Evolutionary conservation across 2,797 vertebrate species (phyloP).

Genomic region (Antennarius maculatus): DNA sequence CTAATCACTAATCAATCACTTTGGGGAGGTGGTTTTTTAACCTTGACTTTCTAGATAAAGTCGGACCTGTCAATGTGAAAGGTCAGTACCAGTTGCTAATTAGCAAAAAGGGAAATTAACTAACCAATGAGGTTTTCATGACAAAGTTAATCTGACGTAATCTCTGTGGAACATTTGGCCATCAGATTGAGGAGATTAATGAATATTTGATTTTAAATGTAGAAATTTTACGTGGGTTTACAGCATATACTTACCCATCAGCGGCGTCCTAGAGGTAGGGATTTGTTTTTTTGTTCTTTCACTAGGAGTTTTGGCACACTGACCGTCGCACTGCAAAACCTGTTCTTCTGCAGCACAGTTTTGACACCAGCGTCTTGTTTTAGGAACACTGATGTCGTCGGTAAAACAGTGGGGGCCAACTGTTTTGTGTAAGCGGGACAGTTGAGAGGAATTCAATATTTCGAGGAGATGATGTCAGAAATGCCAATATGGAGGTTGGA

Average conservation of each 20-base stretch:
- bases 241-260: constrained; percentile 27
- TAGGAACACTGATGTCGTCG: constrained; percentile 63
- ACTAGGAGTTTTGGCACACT: constrained; percentile 1
- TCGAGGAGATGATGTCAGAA: constrained; percentile 85
- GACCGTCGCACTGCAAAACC: constrained; percentile 18
- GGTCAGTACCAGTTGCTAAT: constrained; percentile 83
- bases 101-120: constrained; percentile 86
- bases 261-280: constrained; percentile 1
- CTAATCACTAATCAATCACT: constrained; percentile 81
- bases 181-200: constrained; percentile 61
- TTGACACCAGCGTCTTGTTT: constrained; percentile 70
- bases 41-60: constrained; percentile 84
- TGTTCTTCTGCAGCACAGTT: constrained; percentile 30
- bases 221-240: constrained; percentile 37
- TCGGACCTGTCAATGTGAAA: constrained; percentile 81
- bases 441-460: constrained; percentile 83
- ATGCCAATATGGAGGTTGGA: constrained; percentile 77
- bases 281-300: too few species aligned
- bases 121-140: constrained; percentile 76
- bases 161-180: constrained; percentile 58
- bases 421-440: constrained; percentile 70
- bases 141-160: constrained; percentile 38
- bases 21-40: constrained; percentile 77
- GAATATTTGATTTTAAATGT: constrained; percentile 58
- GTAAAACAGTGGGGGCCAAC: constrained; percentile 46